These are phyloP conservation scores for Pipra filicauda DNA, from an alignment of 2,113 vertebrate genomes.

Conservation along the genomic window DNA sequence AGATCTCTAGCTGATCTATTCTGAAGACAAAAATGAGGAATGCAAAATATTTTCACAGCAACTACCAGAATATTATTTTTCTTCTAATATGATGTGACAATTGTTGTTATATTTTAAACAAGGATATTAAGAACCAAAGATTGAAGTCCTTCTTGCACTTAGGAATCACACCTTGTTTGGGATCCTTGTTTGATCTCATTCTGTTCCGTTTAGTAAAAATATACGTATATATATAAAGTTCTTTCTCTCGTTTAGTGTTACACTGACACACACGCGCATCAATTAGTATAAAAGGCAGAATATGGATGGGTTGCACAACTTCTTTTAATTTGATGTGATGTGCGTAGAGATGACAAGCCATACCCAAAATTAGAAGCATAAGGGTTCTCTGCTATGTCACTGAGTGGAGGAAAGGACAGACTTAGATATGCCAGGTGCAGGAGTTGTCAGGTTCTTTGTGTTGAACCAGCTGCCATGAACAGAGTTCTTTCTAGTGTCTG, in stretches of 20 bases:
- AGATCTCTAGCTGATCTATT: not conserved
- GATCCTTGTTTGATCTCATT: not conserved
- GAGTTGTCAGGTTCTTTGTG: not conserved
- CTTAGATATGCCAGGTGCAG: not conserved
- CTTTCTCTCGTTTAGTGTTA: not conserved
- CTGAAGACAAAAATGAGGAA: not conserved
- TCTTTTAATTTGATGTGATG: not conserved
- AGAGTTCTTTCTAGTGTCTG: not conserved
- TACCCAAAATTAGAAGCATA: not conserved
- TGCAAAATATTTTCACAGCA: not conserved
- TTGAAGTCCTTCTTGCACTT: not conserved
- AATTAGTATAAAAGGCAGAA: not conserved
- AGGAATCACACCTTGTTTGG: not conserved
- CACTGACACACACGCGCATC: fast-evolving
- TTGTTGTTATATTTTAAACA: not conserved
- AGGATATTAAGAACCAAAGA: not conserved
- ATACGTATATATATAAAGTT: not conserved
- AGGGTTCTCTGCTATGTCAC: not conserved
- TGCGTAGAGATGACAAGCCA: not conserved
- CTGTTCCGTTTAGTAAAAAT: not conserved
- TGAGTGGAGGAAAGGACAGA: not conserved
- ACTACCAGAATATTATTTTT: not conserved
- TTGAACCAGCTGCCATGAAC: not conserved
- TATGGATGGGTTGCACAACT: not conserved
- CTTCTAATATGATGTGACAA: not conserved